These are phyloP conservation scores for Amyelois transitella DNA, from an alignment of 1,140 invertebrate species.

Conservation along the genomic window DNA sequence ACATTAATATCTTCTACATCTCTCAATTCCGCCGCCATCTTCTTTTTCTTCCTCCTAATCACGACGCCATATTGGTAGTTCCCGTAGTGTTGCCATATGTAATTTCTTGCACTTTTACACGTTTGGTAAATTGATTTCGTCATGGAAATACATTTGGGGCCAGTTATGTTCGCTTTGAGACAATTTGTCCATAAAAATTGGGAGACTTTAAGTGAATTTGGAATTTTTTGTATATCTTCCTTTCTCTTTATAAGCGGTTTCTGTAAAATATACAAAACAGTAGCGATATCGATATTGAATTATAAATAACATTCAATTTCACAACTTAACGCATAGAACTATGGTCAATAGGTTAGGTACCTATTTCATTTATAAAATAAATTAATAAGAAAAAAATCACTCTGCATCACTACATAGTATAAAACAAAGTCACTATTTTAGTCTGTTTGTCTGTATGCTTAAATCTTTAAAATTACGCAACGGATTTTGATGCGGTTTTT, in stretches of 20 bases:
- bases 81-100: slow-evolving; percentile 51
- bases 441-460: too few relatives aligned
- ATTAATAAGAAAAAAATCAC: too few relatives aligned
- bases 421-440: too few relatives aligned
- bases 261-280: slow-evolving; percentile 32
- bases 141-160: slow-evolving; percentile 50
- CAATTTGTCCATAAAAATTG: slow-evolving; percentile 46
- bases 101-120: slow-evolving; percentile 42
- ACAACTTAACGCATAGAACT: too few relatives aligned
- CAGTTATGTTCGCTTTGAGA: slow-evolving; percentile 54
- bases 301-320: too few relatives aligned
- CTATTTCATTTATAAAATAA: too few relatives aligned
- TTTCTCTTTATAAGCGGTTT: slow-evolving; percentile 47
- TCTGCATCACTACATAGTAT: too few relatives aligned
- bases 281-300: too few relatives aligned
- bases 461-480: too few relatives aligned
- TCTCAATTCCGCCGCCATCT: slow-evolving; percentile 9
- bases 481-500: too few relatives aligned
- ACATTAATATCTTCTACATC: slow-evolving; percentile 20
- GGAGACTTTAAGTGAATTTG: slow-evolving; percentile 38
- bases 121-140: slow-evolving; percentile 42
- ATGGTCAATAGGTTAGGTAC: too few relatives aligned
- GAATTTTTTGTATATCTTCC: slow-evolving; percentile 22
- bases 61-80: slow-evolving; percentile 12
- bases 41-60: slow-evolving; percentile 12